Evolutionary conservation across 2,797 vertebrate genomes (phyloP).

Genomic region (Hybognathus amarus): DNA sequence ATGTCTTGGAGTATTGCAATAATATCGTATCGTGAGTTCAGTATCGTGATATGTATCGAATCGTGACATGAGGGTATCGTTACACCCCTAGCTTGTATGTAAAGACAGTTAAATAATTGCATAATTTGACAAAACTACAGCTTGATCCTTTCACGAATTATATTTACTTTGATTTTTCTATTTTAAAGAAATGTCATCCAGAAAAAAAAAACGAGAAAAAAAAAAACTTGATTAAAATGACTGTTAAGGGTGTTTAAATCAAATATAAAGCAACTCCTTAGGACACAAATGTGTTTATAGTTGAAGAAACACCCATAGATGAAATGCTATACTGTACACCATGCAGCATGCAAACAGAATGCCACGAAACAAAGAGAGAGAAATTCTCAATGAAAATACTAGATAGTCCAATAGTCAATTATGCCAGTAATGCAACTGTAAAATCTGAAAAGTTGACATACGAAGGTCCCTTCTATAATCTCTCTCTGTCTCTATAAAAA

Average conservation of each 20-base stretch:
- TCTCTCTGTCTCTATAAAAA: constrained; percentile 79
- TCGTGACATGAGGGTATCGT: too few species aligned
- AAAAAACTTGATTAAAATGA: neutral
- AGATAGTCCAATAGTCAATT: neutral
- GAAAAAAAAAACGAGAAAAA: too few species aligned
- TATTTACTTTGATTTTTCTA: neutral
- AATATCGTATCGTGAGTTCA: too few species aligned
- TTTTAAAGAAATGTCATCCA: neutral
- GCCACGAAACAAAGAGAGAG: neutral
- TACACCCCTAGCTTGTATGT: too few species aligned
- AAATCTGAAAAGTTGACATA: constrained; percentile 32
- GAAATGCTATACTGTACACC: neutral
- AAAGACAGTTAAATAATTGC: neutral
- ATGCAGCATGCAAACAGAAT: neutral
- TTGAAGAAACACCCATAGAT: neutral
- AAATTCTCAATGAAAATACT: neutral
- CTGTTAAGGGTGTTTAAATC: neutral
- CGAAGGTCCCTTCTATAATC: constrained; percentile 52
- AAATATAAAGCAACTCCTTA: neutral
- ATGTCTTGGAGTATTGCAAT: too few species aligned
- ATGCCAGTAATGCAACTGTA: constrained; percentile 12
- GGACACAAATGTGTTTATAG: neutral
- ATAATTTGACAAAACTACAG: too few species aligned
- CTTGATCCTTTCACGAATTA: neutral
- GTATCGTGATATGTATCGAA: too few species aligned